phyloP scores from a whole-genome alignment of 2,888 invertebrate species.

The Petrophora chlorosata region DNA sequence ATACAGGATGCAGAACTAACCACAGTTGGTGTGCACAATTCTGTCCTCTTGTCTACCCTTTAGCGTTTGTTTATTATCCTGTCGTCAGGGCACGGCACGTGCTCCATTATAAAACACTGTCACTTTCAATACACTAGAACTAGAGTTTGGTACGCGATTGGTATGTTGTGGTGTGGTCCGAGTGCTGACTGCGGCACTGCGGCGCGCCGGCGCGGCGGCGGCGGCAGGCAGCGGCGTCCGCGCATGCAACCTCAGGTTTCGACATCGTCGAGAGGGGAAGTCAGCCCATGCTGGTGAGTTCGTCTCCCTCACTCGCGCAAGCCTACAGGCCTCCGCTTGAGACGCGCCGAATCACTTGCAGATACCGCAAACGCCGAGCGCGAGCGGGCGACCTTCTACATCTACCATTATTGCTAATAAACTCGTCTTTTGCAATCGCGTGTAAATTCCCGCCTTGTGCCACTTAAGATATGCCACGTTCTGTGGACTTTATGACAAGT shows the following conservation, averaged over 20 bases:
- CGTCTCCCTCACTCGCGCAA: conserved; percentile 59
- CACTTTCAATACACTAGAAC: conserved; percentile 61
- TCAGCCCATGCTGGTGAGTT: conserved; percentile 41
- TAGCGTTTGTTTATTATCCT: conserved; percentile 37
- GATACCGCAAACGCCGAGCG: conserved; percentile 42
- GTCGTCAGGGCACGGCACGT: conserved; percentile 48
- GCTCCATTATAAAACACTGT: conserved; percentile 63
- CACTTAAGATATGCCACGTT: conserved; percentile 45
- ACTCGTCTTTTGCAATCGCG: conserved; percentile 70
- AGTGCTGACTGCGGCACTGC: conserved; percentile 53
- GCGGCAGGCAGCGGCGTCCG: conserved; percentile 42
- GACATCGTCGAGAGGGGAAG: conserved; percentile 66
- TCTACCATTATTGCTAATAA: conserved; percentile 77
- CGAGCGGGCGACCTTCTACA: conserved; percentile 74
- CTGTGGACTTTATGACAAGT: conserved; percentile 17
- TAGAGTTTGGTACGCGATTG: conserved; percentile 48
- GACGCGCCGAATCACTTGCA: conserved; percentile 53
- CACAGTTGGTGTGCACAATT: conserved; percentile 14
- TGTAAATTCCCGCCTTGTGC: conserved; percentile 63
- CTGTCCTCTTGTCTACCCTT: conserved; percentile 12
- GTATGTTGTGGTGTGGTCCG: conserved; percentile 55
- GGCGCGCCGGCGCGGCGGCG: conserved; percentile 47
- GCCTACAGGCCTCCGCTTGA: conserved; percentile 35
- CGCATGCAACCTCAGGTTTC: conserved; percentile 74
- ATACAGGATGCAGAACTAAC: conserved; percentile 25